Percentiles rank a stretch among this genome's conserved stretches.
phyloP scores from a whole-genome alignment of 2,888 invertebrate genomes.

The Listrodromus nycthemerus region DNA sequence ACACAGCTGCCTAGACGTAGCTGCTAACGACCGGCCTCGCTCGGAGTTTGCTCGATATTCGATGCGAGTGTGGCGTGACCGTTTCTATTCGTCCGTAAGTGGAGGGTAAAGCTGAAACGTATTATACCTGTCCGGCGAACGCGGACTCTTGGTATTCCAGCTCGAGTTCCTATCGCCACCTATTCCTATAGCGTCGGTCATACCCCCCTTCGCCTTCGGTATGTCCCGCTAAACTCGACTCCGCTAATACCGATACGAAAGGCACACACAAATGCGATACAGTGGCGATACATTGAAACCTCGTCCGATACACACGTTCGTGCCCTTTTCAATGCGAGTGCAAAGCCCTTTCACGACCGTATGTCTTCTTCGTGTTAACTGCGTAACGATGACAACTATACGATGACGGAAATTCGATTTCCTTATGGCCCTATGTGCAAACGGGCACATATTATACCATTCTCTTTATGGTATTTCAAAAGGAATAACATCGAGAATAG shows the following conservation, averaged over 20 bases:
- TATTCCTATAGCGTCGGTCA: neutral
- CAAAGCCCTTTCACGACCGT: conserved; percentile 51
- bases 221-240: conserved; percentile 43
- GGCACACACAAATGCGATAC: neutral
- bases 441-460: neutral
- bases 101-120: conserved; percentile 56
- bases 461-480: neutral
- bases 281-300: conserved; percentile 58
- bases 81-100: conserved; percentile 62
- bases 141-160: conserved; percentile 45
- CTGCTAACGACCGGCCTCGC: conserved; percentile 14
- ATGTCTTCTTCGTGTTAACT: conserved; percentile 58
- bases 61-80: conserved; percentile 66
- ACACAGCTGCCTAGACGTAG: neutral
- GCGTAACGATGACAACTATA: conserved; percentile 63
- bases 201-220: neutral
- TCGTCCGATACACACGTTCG: conserved; percentile 54
- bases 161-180: conserved; percentile 11
- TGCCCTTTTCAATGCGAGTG: conserved; percentile 50
- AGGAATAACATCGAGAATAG: neutral
- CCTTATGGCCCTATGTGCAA: conserved; percentile 28
- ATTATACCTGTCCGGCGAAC: conserved; percentile 54
- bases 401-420: conserved; percentile 65
- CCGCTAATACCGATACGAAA: conserved; percentile 35
- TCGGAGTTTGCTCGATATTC: conserved; percentile 61